phyloP scores from a whole-genome alignment of 2,888 invertebrate genomes.

The Hyles lineata region DNA sequence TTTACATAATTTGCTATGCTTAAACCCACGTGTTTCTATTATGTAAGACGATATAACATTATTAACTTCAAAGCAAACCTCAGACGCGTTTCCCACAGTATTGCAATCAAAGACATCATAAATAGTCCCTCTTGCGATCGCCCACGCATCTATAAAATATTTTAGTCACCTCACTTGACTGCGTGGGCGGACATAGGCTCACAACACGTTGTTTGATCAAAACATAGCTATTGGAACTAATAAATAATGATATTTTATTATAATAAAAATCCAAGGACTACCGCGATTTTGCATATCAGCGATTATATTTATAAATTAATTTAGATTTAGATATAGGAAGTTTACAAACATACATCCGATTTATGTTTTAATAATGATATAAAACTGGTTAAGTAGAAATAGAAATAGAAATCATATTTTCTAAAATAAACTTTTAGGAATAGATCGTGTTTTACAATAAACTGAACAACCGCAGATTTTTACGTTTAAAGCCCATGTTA shows the following conservation, averaged over 20 bases:
- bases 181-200: slow-evolving; percentile 3
- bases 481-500: no score
- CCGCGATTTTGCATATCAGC: background rate
- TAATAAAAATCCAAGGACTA: background rate
- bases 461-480: no score
- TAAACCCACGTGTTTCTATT: background rate
- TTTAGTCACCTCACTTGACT: slow-evolving; percentile 13
- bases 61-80: background rate
- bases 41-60: slow-evolving; percentile 3
- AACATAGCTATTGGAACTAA: background rate
- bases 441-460: no score
- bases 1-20: background rate
- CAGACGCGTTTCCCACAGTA: slow-evolving; percentile 30
- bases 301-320: no score
- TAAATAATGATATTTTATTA: background rate
- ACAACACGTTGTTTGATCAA: slow-evolving; percentile 1
- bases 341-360: background rate
- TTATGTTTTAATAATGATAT: background rate
- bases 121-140: slow-evolving; percentile 10
- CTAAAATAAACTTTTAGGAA: no score
- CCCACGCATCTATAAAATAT: slow-evolving; percentile 6
- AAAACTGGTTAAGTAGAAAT: no score
- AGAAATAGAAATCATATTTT: no score
- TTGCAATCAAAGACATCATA: slow-evolving; percentile 7
- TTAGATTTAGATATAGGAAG: background rate